These are phyloP conservation scores for Cryptops parisi DNA, from an alignment of 2,888 invertebrate genomes.

Conservation along the genomic window DNA sequence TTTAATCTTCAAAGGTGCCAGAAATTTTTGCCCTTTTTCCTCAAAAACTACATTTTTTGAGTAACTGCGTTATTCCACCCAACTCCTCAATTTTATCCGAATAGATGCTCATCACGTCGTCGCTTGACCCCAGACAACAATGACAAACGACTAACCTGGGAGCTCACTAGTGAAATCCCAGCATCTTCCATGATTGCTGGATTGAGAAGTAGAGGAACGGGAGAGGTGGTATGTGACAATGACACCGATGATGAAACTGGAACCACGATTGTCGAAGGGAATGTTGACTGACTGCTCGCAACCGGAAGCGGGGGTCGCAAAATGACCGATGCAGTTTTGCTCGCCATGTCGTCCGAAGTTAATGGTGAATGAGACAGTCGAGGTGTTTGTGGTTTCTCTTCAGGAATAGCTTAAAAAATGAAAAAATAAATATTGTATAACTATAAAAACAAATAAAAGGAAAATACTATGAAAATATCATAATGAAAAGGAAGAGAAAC, in stretches of 20 bases:
- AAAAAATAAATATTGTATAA: neutral
- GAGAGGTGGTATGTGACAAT: neutral
- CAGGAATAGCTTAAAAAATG: neutral
- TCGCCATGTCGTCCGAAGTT: neutral
- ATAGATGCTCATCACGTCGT: no score
- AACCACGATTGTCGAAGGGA: neutral
- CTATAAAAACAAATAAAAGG: neutral
- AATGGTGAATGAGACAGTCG: neutral
- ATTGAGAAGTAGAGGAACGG: neutral
- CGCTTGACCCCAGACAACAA: no score
- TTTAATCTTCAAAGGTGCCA: no score
- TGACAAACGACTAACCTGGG: no score
- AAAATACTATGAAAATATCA: no score
- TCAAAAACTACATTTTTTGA: no score
- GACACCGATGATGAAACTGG: neutral
- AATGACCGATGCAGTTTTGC: neutral
- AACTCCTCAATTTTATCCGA: no score
- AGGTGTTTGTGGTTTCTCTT: neutral
- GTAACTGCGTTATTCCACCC: no score
- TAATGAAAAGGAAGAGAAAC: no score
- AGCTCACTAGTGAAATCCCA: neutral
- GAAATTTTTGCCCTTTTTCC: no score
- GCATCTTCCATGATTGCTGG: neutral
- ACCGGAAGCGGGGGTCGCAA: constrained; percentile 2
- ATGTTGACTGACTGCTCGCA: neutral